phyloP scores from a whole-genome alignment of 2,888 invertebrate genomes.

The Drosophila eohydei region DNA sequence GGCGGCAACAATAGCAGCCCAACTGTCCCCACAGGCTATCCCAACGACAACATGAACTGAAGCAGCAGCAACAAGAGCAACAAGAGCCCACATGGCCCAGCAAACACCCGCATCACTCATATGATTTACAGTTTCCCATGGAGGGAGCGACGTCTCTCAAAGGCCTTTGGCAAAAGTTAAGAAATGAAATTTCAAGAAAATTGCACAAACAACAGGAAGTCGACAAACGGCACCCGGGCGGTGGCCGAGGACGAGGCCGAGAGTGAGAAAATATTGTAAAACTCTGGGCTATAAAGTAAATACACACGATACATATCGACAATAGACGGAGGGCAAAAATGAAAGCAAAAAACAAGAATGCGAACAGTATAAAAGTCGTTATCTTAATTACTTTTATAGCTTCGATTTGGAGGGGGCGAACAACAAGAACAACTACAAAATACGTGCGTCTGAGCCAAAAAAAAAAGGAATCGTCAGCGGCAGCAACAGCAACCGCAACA shows the following conservation, averaged over 20 bases:
- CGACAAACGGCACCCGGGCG: slow-evolving; percentile 30
- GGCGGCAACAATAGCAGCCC: slow-evolving; percentile 32
- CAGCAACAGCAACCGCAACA: background rate
- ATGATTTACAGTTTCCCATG: slow-evolving; percentile 72
- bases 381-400: slow-evolving; percentile 83
- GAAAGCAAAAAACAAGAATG: slow-evolving; percentile 25
- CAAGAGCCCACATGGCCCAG: slow-evolving; percentile 32
- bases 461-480: slow-evolving; percentile 6
- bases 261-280: slow-evolving; percentile 72
- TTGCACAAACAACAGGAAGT: slow-evolving; percentile 73
- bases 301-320: slow-evolving; percentile 60
- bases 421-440: slow-evolving; percentile 8
- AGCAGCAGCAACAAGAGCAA: slow-evolving; percentile 20
- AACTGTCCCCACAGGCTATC: slow-evolving; percentile 4
- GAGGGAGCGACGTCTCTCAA: slow-evolving; percentile 41
- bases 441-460: slow-evolving; percentile 27
- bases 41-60: slow-evolving; percentile 13
- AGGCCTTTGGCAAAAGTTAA: slow-evolving; percentile 73
- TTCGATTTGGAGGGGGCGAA: slow-evolving; percentile 69
- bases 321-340: slow-evolving; percentile 6
- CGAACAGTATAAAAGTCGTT: slow-evolving; percentile 76
- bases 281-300: slow-evolving; percentile 73
- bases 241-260: slow-evolving; percentile 6
- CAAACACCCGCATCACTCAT: slow-evolving; percentile 33
- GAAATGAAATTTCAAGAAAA: slow-evolving; percentile 80